Conservation (phyloP, 2,113 vertebrate genomes). For the Oceanites oceanicus region DNA sequence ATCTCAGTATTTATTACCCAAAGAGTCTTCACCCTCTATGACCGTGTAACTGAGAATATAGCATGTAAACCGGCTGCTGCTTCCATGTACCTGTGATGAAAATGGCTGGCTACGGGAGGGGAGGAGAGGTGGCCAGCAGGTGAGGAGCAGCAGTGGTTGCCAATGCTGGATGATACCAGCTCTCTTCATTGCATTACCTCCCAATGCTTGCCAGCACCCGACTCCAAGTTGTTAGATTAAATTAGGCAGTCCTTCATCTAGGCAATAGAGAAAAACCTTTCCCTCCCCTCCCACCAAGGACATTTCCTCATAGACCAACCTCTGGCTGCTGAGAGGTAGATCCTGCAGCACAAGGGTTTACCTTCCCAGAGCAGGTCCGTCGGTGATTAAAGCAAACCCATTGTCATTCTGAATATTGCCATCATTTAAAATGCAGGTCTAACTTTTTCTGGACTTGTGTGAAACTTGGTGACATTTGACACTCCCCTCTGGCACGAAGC, state of each 20-base stretch:
- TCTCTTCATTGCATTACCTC: not conserved
- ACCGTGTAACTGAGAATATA: not conserved
- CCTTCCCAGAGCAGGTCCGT: not conserved
- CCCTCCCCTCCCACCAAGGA: not conserved
- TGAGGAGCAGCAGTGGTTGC: not conserved
- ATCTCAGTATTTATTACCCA: not conserved
- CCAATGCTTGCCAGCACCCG: not conserved
- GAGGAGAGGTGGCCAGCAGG: not conserved
- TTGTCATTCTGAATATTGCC: not conserved
- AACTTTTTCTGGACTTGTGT: not conserved
- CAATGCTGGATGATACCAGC: not conserved
- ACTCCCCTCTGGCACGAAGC: not conserved
- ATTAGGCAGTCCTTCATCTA: not conserved
- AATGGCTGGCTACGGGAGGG: fast-evolving
- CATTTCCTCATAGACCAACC: fast-evolving
- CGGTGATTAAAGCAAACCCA: fast-evolving
- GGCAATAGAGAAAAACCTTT: not conserved
- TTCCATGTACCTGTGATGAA: not conserved
- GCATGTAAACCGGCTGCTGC: not conserved
- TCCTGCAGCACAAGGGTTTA: not conserved
- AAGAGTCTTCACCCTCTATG: not conserved
- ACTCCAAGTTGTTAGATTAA: not conserved
- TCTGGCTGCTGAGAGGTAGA: not conserved
- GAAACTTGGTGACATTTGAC: not conserved
- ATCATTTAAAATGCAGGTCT: not conserved